Base-by-base conservation (phyloP, 2,113 vertebrate species). In the Chionis minor region DNA sequence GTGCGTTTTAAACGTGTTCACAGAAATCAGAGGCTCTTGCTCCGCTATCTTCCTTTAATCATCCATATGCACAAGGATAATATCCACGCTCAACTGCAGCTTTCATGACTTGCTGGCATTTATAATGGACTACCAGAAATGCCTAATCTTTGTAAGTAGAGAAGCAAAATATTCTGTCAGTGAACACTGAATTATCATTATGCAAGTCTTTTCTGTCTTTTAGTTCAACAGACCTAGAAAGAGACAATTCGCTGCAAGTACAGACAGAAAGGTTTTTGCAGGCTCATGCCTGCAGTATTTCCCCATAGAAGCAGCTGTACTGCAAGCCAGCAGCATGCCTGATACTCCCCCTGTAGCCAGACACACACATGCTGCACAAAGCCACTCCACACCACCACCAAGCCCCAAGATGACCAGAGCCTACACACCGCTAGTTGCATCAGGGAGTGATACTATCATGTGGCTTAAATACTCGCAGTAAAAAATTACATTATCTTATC, bases 381-480 rank as follows among this genome's bases (percentile, higher is more conserved):
- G 26, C 15, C 55, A 71, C 12, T n/a, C 45, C 6, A 0, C 3
- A 11, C 54, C 42, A 81, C 3, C 20, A 20, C 18, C 0, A 0
- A 73, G 55, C 85, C 75, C 70, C 58, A 75, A 38, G 28, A 42
- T 6, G 17, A 59, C 28, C 44, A 79, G 45, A 81, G 42, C 6
- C 17, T 23, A 56, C 42, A 33, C 4, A 59, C 28, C n/a, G n/a
- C 32, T 47, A 30, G 16, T 1, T 0, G 0, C 6, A 5, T 44
- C 38, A 84, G 8, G 9, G 10, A 56, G 12, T 4, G n/a, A 63
- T 12, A 38, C 8, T 26, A 32, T 16, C 2, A 27, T 0, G 7
- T 27, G 22, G 23, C 19, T 59, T 72, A 62, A 70, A 56, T 12
- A 69, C 6, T 33, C 45, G 32, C 4, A 28, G 13, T 21, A 32